Evolutionary conservation across 2,888 invertebrate genomes (phyloP), one percentile per base, ranked within the genome.

Genomic region (Ceriagrion tenellum): DNA sequence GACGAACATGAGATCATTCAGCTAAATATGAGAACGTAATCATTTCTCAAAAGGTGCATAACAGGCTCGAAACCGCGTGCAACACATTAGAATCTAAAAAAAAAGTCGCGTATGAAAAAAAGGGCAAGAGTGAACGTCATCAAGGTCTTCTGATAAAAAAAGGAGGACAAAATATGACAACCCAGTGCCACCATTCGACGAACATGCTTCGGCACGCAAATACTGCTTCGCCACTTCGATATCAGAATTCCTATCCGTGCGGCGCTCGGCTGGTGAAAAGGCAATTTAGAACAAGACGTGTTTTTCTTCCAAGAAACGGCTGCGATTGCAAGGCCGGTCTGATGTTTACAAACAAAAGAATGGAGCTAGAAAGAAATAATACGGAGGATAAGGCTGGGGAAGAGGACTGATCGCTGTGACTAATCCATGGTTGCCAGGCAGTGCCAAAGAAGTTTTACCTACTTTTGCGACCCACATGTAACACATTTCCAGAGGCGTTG

Each of bases 301-400:
- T 30, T 81, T 81, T 81, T 81, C 81, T 81, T 81, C 81, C 26
- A 81, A 81, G 81, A 81, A 81, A 81, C 81, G 81, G 26, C 81
- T 81, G 55, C 93, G 47, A 93, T 26, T 26, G 47, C 93, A 74
- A 93, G 69, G 69, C 40, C 69, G 26, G 20, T 59, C 26, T 35
- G n/a, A 74, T 69, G 69, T 93, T 93, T 63, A 93, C 69, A 93
- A 93, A 93, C 93, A 93, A 74, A 93, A 93, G 69, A 93, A 93
- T 93, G 63, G 35, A 13, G 4, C 40, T 35, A 40, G 63, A 40
- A 40, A 69, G 23, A 40, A 26, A n/a, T 13, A 20, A 59, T 59
- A 59, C 23, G 30, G 55, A 56, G 35, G 59, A 30, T 16, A 20
- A 26, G 59, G 35, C 35, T n/a, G 74, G 59, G n/a, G 10, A 20